Percentiles rank a stretch among this genome's conserved stretches.
These are phyloP conservation scores for Metallyticus violacea DNA, from an alignment of 2,888 invertebrate species.

Conservation along the genomic window DNA sequence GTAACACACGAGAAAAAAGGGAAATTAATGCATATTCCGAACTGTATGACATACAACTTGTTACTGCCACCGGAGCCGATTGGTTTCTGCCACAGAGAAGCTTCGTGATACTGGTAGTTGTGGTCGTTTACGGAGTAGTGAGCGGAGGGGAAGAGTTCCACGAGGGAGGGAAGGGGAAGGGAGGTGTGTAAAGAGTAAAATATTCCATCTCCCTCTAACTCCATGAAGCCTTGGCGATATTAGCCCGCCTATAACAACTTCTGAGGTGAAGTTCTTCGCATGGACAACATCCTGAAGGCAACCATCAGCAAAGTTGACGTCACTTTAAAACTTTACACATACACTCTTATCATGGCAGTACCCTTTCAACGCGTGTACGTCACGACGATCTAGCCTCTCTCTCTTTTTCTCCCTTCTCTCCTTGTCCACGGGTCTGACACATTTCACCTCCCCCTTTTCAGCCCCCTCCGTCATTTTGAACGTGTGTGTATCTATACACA, in stretches of 20 bases:
- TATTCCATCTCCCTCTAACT: neutral
- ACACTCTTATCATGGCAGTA: neutral
- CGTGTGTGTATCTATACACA: conserved; percentile 1
- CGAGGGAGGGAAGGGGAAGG: neutral
- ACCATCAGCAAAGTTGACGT: neutral
- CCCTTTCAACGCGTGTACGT: neutral
- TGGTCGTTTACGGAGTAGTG: neutral
- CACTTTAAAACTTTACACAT: neutral
- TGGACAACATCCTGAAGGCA: neutral
- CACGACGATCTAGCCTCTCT: neutral
- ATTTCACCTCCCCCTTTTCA: neutral
- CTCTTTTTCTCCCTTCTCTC: neutral
- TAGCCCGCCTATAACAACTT: too few relatives aligned
- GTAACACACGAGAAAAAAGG: neutral
- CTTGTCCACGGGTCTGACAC: neutral
- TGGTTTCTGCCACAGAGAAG: neutral
- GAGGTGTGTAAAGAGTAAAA: neutral
- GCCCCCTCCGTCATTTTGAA: neutral
- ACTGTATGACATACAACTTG: neutral
- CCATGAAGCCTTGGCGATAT: too few relatives aligned
- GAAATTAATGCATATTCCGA: neutral
- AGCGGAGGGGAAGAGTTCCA: neutral
- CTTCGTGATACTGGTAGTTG: neutral
- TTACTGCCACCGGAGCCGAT: neutral
- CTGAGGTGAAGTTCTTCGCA: too few relatives aligned